Base-by-base conservation (phyloP, 2,113 vertebrate species). In the Ceratotherium simum region DNA sequence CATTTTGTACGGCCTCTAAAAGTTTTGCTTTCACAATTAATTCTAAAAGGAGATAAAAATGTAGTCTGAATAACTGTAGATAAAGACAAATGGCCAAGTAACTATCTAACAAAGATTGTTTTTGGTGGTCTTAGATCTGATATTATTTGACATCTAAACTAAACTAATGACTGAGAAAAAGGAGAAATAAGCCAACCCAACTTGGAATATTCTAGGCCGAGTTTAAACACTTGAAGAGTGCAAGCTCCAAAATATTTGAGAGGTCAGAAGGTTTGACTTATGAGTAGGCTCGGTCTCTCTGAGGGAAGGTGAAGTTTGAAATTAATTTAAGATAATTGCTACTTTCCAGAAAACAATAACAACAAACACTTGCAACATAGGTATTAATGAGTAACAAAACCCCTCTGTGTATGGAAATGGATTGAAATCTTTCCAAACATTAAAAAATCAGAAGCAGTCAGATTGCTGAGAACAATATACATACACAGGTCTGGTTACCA, bases 61-160 rank as follows among this genome's bases (percentile, higher is more conserved):
- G 0, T 25, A 76, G 17, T 29, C 36, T 70, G 8, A 62, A 60
- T 85, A 60, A 76, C 11, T 81, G 27, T 58, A 86, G 18, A 64
- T 96, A 81, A 88, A 85, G 42, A 67, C 14, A 90, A 92, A 85
- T 64, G 6, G 21, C 10, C 51, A 91, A 70, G 12, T 46, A 60
- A 42, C 14, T 12, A 51, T 69, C 20, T 64, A n/a, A 48, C 62
- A 95, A 90, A 70, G 12, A 69, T 21, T 60, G 31, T 46, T 73
- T 88, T 86, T 58, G 10, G 17, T 89, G 36, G 16, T 54, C 36
- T 95, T 86, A 16, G 11, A 78, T 23, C 42, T 54, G 33, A 93
- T 60, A 84, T 70, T 91, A 62, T 93, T 88, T 93, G 36, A 70
- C 5, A 69, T 72, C 23, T 80, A 79, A 96, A 84, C 1, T 79